Percentiles rank a stretch among this genome's conserved stretches.
Conservation (phyloP, 2,888 invertebrate genomes). For the Napeogenes sylphis region DNA sequence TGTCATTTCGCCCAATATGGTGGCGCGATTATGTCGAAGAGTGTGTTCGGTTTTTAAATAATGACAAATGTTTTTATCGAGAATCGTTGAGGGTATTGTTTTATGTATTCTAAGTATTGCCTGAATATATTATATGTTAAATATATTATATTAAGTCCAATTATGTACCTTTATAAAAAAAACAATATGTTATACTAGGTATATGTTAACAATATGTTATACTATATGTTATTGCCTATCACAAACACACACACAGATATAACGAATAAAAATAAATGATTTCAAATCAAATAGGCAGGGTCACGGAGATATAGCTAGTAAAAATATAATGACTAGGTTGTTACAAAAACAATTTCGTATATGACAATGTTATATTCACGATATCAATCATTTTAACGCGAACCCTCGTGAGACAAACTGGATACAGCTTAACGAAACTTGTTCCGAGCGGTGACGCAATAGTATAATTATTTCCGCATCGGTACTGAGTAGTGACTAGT, state of each 20-base stretch:
- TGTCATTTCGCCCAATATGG: slow-evolving; percentile 74
- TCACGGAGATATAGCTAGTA: too few species aligned
- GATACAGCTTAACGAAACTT: slow-evolving; percentile 35
- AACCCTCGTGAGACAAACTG: slow-evolving; percentile 19
- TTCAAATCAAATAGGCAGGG: too few species aligned
- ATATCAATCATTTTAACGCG: background rate
- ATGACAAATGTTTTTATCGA: slow-evolving; percentile 54
- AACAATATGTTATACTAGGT: background rate
- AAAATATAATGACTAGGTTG: too few species aligned
- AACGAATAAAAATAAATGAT: too few species aligned
- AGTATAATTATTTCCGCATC: slow-evolving; percentile 65
- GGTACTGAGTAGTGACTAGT: slow-evolving; percentile 35
- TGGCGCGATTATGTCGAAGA: slow-evolving; percentile 70
- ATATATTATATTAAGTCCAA: background rate
- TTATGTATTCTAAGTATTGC: slow-evolving; percentile 49
- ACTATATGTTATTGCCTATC: background rate
- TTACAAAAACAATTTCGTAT: slow-evolving; percentile 7
- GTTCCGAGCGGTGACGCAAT: slow-evolving; percentile 48
- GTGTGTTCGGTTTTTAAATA: slow-evolving; percentile 72
- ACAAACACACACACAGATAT: too few species aligned
- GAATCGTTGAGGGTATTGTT: slow-evolving; percentile 49
- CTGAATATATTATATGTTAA: slow-evolving; percentile 13
- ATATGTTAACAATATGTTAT: background rate
- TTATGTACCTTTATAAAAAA: background rate
- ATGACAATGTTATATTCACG: too few species aligned